Conservation (phyloP, 2,888 invertebrate genomes). For the Phragmatobia fuliginosa region DNA sequence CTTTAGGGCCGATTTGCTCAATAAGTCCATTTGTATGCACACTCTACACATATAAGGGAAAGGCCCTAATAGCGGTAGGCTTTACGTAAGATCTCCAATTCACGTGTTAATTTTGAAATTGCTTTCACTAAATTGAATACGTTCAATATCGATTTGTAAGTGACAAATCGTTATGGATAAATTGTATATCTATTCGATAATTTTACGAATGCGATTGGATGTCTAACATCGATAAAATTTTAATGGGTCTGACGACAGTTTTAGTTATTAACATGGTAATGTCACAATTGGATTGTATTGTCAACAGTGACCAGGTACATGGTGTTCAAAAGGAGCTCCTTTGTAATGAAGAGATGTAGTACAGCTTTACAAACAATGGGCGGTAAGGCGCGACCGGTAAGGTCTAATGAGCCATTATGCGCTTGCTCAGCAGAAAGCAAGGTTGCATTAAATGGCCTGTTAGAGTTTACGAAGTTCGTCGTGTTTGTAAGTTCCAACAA, state of each 20-base stretch:
- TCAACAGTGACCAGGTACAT: slow-evolving; percentile 53
- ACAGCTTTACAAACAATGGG: slow-evolving; percentile 78
- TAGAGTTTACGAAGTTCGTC: slow-evolving; percentile 55
- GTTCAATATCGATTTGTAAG: slow-evolving; percentile 54
- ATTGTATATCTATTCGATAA: slow-evolving; percentile 68
- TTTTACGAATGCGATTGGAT: slow-evolving; percentile 57
- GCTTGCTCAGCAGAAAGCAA: slow-evolving; percentile 62
- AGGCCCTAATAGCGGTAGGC: background rate
- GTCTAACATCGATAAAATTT: slow-evolving; percentile 60
- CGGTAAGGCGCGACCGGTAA: slow-evolving; percentile 67
- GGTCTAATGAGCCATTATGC: slow-evolving; percentile 83
- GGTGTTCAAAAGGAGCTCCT: slow-evolving; percentile 71
- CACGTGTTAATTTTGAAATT: slow-evolving; percentile 44
- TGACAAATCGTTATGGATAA: slow-evolving; percentile 48
- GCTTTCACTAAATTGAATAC: slow-evolving; percentile 55
- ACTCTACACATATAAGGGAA: background rate
- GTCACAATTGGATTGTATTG: slow-evolving; percentile 63
- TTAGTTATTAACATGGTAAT: slow-evolving; percentile 59
- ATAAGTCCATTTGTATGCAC: slow-evolving; percentile 32
- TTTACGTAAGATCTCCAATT: slow-evolving; percentile 22
- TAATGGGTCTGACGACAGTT: slow-evolving; percentile 49
- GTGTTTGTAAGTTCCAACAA: slow-evolving; percentile 54
- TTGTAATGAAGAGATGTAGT: slow-evolving; percentile 75
- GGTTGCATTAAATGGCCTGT: slow-evolving; percentile 61
- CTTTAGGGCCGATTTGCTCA: slow-evolving; percentile 29